Base-by-base conservation (phyloP, 1,140 invertebrate genomes). In the Lordiphosa collinella region DNA sequence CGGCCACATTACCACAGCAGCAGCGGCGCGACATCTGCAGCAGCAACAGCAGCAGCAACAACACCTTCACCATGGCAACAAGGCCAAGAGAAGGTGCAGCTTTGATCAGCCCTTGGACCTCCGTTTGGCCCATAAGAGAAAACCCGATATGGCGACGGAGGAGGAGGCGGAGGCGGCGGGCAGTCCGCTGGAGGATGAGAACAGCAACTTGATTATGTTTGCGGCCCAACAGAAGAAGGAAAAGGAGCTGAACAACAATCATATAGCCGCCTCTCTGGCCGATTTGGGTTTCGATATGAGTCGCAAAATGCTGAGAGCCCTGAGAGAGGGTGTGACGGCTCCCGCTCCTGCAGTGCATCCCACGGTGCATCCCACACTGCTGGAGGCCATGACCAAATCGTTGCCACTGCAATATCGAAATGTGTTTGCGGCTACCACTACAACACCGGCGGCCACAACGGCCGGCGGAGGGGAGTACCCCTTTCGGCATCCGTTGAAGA, bases 21-120 rank as follows among this genome's bases (percentile, higher is more conserved):
- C 63, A 66, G 32, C 70, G 48, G 11, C 64, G 34, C 18, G 29
- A 6, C 58, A 47, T 1, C 58, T 49, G 0, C 29, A 51, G 1
- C 66, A 69, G 7, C 60, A 41, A 2, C 67, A 63, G n/a, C 68
- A 47, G 29, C 67, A 65, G 13, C 69, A 54, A 10, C 65, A 53
- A 9, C 41, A 37, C 1, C 46, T 62, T 4, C 63, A 65, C 48
- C 66, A 69, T 67, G 61, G 71, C 75, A 59, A 52, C 34, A 84
- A 73, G 56, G 59, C 58, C 10, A 82, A 82, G 53, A 34, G 78
- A 37, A 91, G 89, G 74, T 89, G 67, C 32, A 90, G 90, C 50
- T 86, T 90, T 16, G 94, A 95, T 63, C 94, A 95, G 79, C 96
- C 96, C 2, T 89, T 97, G 38, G 96, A 97, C 87, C 91, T 97